A percentile compares a stretch with the other conserved stretches of the same genome.
These are phyloP conservation scores for Coelinius sp. DNA, from an alignment of 2,888 invertebrate species.

Conservation along the genomic window DNA sequence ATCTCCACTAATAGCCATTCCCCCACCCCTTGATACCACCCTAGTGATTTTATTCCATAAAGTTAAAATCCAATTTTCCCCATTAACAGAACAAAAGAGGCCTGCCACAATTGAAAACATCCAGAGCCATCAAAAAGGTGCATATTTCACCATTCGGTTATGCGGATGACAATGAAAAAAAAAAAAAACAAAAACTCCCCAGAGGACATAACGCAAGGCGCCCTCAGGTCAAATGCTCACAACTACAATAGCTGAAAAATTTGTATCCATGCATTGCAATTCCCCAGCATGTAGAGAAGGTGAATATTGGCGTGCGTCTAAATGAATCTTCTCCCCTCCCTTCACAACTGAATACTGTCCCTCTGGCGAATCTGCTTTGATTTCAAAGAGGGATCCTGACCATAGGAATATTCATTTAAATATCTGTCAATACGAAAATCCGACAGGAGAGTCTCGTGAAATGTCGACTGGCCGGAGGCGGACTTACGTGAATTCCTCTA, in stretches of 20 bases:
- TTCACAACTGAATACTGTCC: constrained; percentile 17
- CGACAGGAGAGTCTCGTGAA: constrained; percentile 50
- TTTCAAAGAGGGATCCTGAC: constrained; percentile 63
- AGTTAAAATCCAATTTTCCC: no score
- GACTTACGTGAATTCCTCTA: constrained; percentile 42
- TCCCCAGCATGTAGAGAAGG: constrained; percentile 27
- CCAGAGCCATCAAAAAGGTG: not conserved
- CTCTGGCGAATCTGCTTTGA: constrained; percentile 57
- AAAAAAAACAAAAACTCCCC: not conserved
- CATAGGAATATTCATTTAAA: constrained; percentile 69
- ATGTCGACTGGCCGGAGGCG: constrained; percentile 41
- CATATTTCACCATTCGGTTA: not conserved
- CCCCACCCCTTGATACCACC: no score
- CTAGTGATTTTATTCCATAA: no score
- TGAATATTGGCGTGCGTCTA: constrained; percentile 59
- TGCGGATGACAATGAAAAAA: constrained; percentile 11
- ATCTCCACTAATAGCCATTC: no score
- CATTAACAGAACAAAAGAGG: no score
- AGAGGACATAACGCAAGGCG: not conserved
- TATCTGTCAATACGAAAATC: constrained; percentile 67
- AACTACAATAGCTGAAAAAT: constrained; percentile 16
- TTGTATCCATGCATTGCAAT: not conserved
- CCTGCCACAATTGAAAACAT: no score
- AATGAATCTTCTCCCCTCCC: constrained; percentile 57
- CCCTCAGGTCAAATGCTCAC: constrained; percentile 45